Conservation (phyloP, 2,113 vertebrate genomes). For the Phoenicopterus ruber region DNA sequence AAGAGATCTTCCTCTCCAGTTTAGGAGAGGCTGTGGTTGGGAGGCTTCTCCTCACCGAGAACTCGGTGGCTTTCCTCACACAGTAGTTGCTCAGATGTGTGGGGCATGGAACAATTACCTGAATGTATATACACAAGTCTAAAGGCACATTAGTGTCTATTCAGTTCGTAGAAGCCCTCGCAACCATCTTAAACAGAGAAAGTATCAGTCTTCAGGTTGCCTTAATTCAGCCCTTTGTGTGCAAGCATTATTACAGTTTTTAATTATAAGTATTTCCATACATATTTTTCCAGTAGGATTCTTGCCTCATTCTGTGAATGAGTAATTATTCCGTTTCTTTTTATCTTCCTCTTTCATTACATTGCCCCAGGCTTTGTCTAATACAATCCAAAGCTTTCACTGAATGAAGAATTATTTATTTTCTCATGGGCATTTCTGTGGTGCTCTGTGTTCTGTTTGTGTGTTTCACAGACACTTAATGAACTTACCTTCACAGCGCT, state of each 20-base stretch:
- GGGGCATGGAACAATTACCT: neutral
- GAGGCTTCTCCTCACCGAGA: neutral
- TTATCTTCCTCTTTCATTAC: conserved; percentile 65
- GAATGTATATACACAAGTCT: neutral
- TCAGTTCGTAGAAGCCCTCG: neutral
- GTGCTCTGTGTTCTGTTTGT: conserved; percentile 45
- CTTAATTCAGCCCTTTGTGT: conserved; percentile 31
- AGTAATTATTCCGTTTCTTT: conserved; percentile 66
- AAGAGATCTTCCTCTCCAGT: neutral
- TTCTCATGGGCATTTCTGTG: conserved; percentile 57
- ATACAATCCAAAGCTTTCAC: conserved; percentile 59
- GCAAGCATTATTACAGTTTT: conserved; percentile 34
- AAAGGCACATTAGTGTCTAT: neutral
- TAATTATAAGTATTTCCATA: conserved; percentile 56
- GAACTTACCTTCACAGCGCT: neutral
- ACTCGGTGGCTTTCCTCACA: neutral
- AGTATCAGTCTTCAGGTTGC: neutral
- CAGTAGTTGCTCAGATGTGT: neutral
- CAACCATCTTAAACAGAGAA: neutral
- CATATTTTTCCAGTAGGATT: conserved; percentile 57
- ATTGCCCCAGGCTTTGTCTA: conserved; percentile 61
- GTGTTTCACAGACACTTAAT: conserved; percentile 7
- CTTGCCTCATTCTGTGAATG: conserved; percentile 58
- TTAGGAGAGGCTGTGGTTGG: neutral
- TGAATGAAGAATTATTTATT: conserved; percentile 66